A percentile compares a stretch with the other conserved stretches of the same genome.
Evolutionary conservation across 2,888 invertebrate species (phyloP).

Genomic region (Sinhomidia bicolor): DNA sequence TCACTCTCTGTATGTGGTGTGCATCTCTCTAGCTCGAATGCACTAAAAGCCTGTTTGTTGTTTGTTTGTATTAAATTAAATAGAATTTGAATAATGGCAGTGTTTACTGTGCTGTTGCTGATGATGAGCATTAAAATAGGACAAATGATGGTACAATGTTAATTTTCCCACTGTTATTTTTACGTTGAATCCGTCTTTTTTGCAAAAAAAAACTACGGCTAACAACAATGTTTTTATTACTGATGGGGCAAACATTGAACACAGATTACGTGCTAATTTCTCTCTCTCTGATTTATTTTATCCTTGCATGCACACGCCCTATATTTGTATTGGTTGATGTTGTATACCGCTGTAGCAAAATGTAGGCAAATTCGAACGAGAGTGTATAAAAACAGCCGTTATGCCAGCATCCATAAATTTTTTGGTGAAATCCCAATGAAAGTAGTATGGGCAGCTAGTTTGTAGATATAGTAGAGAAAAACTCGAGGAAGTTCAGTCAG

Average conservation of each 20-base stretch:
- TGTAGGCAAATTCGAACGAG: not conserved
- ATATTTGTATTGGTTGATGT: not conserved
- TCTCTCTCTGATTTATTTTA: slow-evolving; percentile 20
- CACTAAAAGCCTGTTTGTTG: no score
- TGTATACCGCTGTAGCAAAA: not conserved
- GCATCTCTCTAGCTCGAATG: not conserved
- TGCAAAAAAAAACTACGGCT: no score
- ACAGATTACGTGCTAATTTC: slow-evolving; percentile 10
- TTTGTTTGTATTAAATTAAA: not conserved
- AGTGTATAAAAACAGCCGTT: no score
- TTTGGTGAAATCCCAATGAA: not conserved
- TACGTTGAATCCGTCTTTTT: no score
- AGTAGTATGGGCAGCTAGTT: not conserved
- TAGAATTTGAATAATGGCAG: not conserved
- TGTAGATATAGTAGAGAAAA: not conserved
- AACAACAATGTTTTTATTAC: not conserved
- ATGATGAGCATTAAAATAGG: not conserved
- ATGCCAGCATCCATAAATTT: not conserved
- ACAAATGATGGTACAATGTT: not conserved
- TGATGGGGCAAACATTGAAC: not conserved
- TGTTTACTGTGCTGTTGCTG: not conserved
- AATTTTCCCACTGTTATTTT: not conserved
- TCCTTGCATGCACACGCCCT: slow-evolving; percentile 16
- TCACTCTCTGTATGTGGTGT: not conserved
- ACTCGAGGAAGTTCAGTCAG: not conserved